Evolutionary conservation across 2,113 vertebrate species (phyloP), one percentile per base, ranked within the genome.

Genomic region (Dryoscopus gambensis): DNA sequence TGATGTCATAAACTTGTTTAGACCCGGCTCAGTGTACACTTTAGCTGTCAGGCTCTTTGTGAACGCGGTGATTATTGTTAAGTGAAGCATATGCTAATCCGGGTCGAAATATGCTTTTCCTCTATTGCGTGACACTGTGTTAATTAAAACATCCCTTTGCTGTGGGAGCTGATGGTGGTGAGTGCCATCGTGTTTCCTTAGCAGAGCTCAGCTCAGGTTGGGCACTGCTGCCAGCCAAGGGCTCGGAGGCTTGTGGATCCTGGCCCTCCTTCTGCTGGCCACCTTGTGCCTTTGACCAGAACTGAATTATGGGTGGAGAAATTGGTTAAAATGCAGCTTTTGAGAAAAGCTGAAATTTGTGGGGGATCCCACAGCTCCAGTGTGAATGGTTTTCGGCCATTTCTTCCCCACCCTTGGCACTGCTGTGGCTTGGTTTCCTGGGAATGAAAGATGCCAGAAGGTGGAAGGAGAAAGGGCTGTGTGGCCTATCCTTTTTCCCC

Each of bases 51-150:
- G 79, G 60, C 63, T 90, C 87, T 92, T 47, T 62, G 77, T 76
- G 78, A 82, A 39, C 9, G 14, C 0, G 0, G 25, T 2, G 24
- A 40, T 82, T 93, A 91, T 94, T 71, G 84, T 84, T 88, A 84
- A 94, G 88, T 37, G 75, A 87, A 97, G 69, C 93, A 86, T 87
- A 94, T 81, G 90, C 79, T 81, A 81, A 85, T 93, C 84, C 3
- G 5, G 76, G 73, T 90, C 69, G 69, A 94, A 96, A 82, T 92
- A 89, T 92, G 92, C 70, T 96, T 93, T 95, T 93, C 33, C 65
- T 92, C 80, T 22, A 1, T 93, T 82, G 76, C 59, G 40, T 95
- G 90, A 82, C 83, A 70, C 63, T 18, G 70, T 8, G 24, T 77
- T 97, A 92, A 95, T 96, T 95, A 85, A 93, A 92, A 35, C 59